Evolutionary conservation across 2,113 vertebrate genomes (phyloP), one percentile per base, ranked within the genome.

Genomic region (Microcebus ravelobensis): DNA sequence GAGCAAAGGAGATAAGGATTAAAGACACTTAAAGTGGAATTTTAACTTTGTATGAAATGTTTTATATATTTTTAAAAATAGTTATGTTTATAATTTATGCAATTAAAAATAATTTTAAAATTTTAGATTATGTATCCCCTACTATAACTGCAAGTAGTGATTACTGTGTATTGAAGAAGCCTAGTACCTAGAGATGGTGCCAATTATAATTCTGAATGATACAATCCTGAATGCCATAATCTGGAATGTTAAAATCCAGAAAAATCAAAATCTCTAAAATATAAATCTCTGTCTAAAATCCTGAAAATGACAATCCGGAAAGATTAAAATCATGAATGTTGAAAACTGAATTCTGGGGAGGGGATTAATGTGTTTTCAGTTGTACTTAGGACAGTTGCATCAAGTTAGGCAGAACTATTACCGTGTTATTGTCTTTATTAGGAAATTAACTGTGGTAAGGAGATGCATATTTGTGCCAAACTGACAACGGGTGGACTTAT

Each of bases 11-110:
- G 68, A 90, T 8, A 18, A 25, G 15, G 14, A 63, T 42, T 76
- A 21, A 85, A 18, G 31, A 68, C 11, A 59, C 6, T 31, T 27
- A 27, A 20, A 57, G 20, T 45, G 6, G 20, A 1, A 83, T 45
- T 87, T 87, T 79, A 90, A 48, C 48, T 96, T 95, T 67, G 29
- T 92, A 70, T 13, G 25, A 50, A 70, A 92, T 45, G 11, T 13
- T 50, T 73, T 48, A 59, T 13, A 50, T 11, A 7, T 57, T 67
- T 65, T 50, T 67, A 20, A 48, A 1, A 79, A 83, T 50, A 4
- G 87, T 9, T 81, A 13, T 59, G 31, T 34, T 48, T 2, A 45
- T 63, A 36, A 3, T 85, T 87, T 83, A 89, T 90, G 9, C 4
- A 67, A 91, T 50, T 61, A 86, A 88, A 73, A 83, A 45, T 17